These are phyloP conservation scores for Ochropleura leucogaster DNA, from an alignment of 2,888 invertebrate genomes.

Conservation along the genomic window DNA sequence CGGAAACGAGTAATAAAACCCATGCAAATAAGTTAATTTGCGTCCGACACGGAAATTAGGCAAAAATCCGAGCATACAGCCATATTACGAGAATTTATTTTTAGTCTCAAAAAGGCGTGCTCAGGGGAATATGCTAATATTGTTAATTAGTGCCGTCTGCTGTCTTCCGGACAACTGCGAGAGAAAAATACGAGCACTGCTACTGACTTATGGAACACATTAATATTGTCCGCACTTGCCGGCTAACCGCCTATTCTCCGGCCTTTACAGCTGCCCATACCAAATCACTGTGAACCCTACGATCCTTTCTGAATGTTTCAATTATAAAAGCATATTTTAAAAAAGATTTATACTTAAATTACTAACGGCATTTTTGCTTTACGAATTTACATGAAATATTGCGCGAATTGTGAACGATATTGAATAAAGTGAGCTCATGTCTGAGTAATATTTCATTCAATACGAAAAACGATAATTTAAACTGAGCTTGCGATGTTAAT, in stretches of 20 bases:
- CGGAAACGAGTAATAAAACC: conserved; percentile 43
- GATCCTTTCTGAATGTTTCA: conserved; percentile 56
- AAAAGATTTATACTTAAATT: background rate
- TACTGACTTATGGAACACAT: conserved; percentile 86
- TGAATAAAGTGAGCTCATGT: conserved; percentile 28
- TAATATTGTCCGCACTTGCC: conserved; percentile 87
- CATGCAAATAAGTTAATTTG: conserved; percentile 77
- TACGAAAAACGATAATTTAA: conserved; percentile 32
- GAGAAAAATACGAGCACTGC: conserved; percentile 85
- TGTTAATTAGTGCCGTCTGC: conserved; percentile 88
- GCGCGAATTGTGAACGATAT: conserved; percentile 22
- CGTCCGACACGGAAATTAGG: conserved; percentile 76
- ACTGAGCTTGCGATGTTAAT: conserved; percentile 16
- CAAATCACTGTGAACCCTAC: conserved; percentile 62
- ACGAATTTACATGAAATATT: conserved; percentile 28
- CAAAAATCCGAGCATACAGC: conserved; percentile 72
- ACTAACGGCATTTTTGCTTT: background rate
- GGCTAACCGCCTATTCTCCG: conserved; percentile 82
- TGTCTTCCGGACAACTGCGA: conserved; percentile 81
- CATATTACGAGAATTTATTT: conserved; percentile 72
- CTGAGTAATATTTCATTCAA: conserved; percentile 41
- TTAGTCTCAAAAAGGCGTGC: conserved; percentile 75
- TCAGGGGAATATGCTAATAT: conserved; percentile 87
- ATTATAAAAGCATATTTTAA: conserved; percentile 51
- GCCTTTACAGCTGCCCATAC: conserved; percentile 74